These are phyloP conservation scores for Sebastiscus tertius DNA, from an alignment of 2,797 vertebrate genomes.

Conservation along the genomic window DNA sequence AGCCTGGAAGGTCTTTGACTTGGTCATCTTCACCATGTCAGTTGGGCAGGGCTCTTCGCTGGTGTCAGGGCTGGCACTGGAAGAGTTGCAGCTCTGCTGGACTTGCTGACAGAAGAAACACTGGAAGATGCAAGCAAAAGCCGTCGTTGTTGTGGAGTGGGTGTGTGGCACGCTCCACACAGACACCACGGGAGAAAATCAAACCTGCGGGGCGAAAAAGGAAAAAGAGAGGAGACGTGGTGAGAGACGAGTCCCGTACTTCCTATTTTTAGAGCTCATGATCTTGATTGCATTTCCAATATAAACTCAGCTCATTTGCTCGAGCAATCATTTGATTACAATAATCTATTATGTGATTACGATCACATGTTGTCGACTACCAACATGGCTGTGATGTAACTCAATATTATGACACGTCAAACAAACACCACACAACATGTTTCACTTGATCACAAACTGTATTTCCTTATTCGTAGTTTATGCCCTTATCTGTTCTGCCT, in stretches of 20 bases:
- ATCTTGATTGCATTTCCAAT: slow-evolving; percentile 44
- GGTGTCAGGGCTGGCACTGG: slow-evolving; percentile 90
- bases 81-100: slow-evolving; percentile 91
- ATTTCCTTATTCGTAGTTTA: background rate
- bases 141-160: slow-evolving; percentile 93
- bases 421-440: background rate
- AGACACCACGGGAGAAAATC: slow-evolving; percentile 88
- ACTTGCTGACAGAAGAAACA: slow-evolving; percentile 97
- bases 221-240: background rate
- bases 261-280: slow-evolving; percentile 49
- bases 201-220: slow-evolving; percentile 81
- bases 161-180: slow-evolving; percentile 96
- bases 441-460: background rate
- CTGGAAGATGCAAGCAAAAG: slow-evolving; percentile 96
- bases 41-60: slow-evolving; percentile 86
- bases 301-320: slow-evolving; percentile 32
- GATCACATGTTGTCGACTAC: slow-evolving; percentile 12
- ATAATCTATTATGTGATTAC: slow-evolving; percentile 40
- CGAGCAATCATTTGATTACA: slow-evolving; percentile 56
- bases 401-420: background rate
- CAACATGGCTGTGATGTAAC: slow-evolving; percentile 20
- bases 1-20: slow-evolving; percentile 98
- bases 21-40: slow-evolving; percentile 99
- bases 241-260: slow-evolving; percentile 18
- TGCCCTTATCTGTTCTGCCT: background rate